phyloP scores from a whole-genome alignment of 2,888 invertebrate genomes.

The Hofmannophila pseudospretella region DNA sequence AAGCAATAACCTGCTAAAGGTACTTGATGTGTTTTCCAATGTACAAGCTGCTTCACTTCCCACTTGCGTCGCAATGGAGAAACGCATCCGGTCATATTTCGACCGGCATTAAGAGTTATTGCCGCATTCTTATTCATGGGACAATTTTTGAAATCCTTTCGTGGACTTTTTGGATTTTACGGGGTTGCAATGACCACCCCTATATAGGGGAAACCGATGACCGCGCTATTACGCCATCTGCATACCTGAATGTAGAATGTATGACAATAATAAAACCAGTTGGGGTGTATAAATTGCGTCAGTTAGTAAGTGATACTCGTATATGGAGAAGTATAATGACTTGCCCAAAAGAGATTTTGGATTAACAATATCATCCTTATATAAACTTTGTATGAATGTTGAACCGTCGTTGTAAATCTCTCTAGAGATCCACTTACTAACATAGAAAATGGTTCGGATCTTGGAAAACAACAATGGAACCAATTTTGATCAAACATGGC shows the following conservation, averaged over 20 bases:
- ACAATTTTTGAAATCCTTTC: conserved; percentile 64
- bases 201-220: conserved; percentile 19
- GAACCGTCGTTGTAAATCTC: too few relatives aligned
- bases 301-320: too few relatives aligned
- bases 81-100: conserved; percentile 64
- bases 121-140: conserved; percentile 71
- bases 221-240: conserved; percentile 19
- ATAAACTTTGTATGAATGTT: too few relatives aligned
- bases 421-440: too few relatives aligned
- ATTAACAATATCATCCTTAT: too few relatives aligned
- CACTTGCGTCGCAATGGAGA: conserved; percentile 40
- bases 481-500: too few relatives aligned
- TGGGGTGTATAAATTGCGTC: too few relatives aligned
- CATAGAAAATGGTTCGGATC: too few relatives aligned
- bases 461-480: too few relatives aligned
- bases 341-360: too few relatives aligned
- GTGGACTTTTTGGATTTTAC: conserved; percentile 24
- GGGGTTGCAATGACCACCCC: conserved; percentile 24
- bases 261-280: conserved; percentile 11
- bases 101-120: conserved; percentile 65
- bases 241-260: conserved; percentile 7
- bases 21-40: too few relatives aligned
- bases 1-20: too few relatives aligned
- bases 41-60: conserved; percentile 22
- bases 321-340: background rate